Evolutionary conservation across 2,888 invertebrate genomes (phyloP).

Genomic region (Slavum lentiscoides): DNA sequence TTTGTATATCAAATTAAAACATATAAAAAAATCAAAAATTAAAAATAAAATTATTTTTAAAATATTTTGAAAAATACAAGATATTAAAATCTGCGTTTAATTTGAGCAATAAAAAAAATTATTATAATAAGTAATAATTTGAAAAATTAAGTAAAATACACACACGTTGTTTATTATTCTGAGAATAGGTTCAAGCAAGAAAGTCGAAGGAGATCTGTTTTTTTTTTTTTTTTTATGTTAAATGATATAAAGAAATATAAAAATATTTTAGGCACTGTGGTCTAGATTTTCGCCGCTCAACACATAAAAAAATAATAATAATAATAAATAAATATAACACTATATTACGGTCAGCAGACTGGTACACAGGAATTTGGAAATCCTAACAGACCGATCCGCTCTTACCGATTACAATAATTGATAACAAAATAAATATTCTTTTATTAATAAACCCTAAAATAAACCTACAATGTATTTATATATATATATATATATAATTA

Average conservation of each 20-base stretch:
- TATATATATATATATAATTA: too few species aligned
- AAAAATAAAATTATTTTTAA: not conserved
- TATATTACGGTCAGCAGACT: not conserved
- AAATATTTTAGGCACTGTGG: not conserved
- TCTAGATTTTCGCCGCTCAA: constrained; percentile 28
- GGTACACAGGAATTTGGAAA: too few species aligned
- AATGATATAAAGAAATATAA: not conserved
- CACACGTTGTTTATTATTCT: not conserved
- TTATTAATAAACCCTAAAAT: too few species aligned
- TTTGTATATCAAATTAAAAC: not conserved
- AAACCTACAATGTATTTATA: too few species aligned
- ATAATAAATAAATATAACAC: not conserved
- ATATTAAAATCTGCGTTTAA: not conserved
- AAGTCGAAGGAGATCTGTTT: constrained; percentile 47
- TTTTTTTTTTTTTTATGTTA: not conserved
- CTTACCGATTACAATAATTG: not conserved
- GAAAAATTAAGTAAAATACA: constrained; percentile 19
- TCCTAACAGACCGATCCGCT: too few species aligned
- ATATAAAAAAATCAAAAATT: not conserved
- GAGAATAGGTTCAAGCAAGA: constrained; percentile 32
- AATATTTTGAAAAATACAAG: not conserved
- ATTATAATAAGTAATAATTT: not conserved
- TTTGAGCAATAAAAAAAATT: constrained; percentile 12
- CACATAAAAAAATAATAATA: not conserved
- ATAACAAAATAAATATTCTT: constrained; percentile 32